Evolutionary conservation across 2,797 vertebrate genomes (phyloP), one percentile per base, ranked within the genome.

Genomic region (Rhinatrema bivittatum): DNA sequence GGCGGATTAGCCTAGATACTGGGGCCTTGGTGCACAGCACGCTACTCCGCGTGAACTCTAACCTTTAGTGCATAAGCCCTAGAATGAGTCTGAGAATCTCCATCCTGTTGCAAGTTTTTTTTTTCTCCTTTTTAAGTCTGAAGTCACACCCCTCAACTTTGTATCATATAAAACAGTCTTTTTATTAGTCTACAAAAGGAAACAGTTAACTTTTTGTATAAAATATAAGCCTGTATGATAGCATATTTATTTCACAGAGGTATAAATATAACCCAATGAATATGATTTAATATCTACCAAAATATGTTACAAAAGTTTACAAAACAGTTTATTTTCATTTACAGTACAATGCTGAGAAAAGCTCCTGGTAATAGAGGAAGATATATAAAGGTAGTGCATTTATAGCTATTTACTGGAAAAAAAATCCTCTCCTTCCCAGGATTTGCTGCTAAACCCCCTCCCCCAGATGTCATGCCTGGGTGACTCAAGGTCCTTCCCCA

Each of bases 211-310:
- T 79, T 74, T 69, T 80, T 72, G 73, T 84, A 82, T 77, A 81
- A 84, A 84, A 84, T 84, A 84, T 77, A 81, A 72, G n/a, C n/a
- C 74, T 72, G 78, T 77, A 67, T 37, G 77, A 81, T 80, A 82
- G 72, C 68, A 78, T 77, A 82, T 80, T 76, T 83, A 82, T 81
- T 78, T 83, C 80, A 86, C 80, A 82, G 77, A 81, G 74, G 78
- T 86, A 86, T 86, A 86, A 86, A 86, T 86, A 86, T 85, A 85
- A 85, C 79, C 76, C 74, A 79, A 82, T 85, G 80, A 81, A 81
- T 82, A 81, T 81, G 80, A 73, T 79, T 67, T 81, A 78, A 78
- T 83, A 74, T 69, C 78, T 85, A 84, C 75, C 78, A 86, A 86
- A 86, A 85, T 85, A 86, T 82, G 60, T 78, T 86, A 86, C 84